A percentile compares a stretch with the other conserved stretches of the same genome.
phyloP scores from a whole-genome alignment of 2,797 vertebrate species.

The Urosaurus nigricauda region DNA sequence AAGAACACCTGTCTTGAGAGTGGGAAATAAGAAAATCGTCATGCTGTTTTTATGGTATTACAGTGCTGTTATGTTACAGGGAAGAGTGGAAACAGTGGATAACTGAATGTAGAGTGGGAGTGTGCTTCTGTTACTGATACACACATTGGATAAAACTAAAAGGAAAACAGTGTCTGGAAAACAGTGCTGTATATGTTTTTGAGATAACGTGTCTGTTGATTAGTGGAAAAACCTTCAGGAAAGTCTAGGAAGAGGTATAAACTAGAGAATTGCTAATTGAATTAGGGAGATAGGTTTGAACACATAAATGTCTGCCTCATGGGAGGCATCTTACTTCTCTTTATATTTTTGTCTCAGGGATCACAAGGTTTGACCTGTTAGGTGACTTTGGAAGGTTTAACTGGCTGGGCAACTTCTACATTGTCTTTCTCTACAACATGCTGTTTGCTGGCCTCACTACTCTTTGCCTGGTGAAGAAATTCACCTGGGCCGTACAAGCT shows the following conservation, averaged over 20 bases:
- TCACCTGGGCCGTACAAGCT: slow-evolving; percentile 92
- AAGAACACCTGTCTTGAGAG: neutral
- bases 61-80: neutral
- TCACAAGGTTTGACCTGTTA: slow-evolving; percentile 95
- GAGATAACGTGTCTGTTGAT: neutral
- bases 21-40: neutral
- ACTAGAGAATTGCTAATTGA: neutral
- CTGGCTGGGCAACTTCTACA: slow-evolving; percentile 96
- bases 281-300: neutral
- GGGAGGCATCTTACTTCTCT: neutral
- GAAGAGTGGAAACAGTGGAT: neutral
- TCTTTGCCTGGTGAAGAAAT: slow-evolving; percentile 92
- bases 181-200: neutral
- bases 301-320: neutral
- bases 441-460: slow-evolving; percentile 94
- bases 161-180: neutral
- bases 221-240: neutral
- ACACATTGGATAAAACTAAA: neutral
- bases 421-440: slow-evolving; percentile 96
- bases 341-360: slow-evolving; percentile 79
- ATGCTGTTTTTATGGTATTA: neutral
- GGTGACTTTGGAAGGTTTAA: slow-evolving; percentile 95
- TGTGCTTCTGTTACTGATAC: no score
- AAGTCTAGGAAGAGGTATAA: neutral
- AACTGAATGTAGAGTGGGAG: neutral